phyloP scores from a whole-genome alignment of 2,797 vertebrate species.

The Acestrorhynchus altus region DNA sequence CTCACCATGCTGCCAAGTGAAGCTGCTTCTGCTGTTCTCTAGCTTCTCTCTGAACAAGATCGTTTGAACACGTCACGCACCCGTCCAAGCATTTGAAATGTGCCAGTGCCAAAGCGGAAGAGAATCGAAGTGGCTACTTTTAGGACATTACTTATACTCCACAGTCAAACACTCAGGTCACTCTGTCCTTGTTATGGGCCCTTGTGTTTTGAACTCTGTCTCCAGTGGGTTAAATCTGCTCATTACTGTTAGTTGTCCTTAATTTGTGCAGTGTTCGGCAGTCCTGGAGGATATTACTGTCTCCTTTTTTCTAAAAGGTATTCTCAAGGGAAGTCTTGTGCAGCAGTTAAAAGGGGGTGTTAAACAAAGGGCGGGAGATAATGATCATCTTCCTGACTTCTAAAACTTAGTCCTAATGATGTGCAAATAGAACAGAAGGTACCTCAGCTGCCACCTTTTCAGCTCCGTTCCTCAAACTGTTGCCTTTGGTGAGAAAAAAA shows the following conservation, averaged over 20 bases:
- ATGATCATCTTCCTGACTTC: conserved; percentile 47
- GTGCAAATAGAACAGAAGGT: conserved; percentile 47
- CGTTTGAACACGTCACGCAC: not conserved
- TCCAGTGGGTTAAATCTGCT: conserved; percentile 45
- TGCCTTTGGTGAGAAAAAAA: conserved; percentile 13
- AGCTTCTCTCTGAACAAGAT: not conserved
- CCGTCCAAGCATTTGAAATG: not conserved
- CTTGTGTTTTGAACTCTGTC: conserved; percentile 36
- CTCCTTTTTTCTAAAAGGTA: conserved; percentile 44
- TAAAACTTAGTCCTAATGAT: conserved; percentile 51
- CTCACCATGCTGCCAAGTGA: conserved; percentile 25
- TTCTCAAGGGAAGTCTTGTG: conserved; percentile 45
- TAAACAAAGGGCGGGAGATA: conserved; percentile 53
- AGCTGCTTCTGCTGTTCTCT: conserved; percentile 11
- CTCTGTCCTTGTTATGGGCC: conserved; percentile 35
- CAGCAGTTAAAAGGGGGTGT: conserved; percentile 41
- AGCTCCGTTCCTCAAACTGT: conserved; percentile 2
- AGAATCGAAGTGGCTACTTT: conserved; percentile 27
- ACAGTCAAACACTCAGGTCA: conserved; percentile 28
- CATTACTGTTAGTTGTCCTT: conserved; percentile 44
- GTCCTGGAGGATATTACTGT: conserved; percentile 31
- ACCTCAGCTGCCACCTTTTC: conserved; percentile 12
- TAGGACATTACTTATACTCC: conserved; percentile 38
- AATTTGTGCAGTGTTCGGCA: conserved; percentile 42
- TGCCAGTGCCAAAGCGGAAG: conserved; percentile 1